Conservation (phyloP, 2,797 vertebrate genomes). For the Phoxinus dragarum region DNA sequence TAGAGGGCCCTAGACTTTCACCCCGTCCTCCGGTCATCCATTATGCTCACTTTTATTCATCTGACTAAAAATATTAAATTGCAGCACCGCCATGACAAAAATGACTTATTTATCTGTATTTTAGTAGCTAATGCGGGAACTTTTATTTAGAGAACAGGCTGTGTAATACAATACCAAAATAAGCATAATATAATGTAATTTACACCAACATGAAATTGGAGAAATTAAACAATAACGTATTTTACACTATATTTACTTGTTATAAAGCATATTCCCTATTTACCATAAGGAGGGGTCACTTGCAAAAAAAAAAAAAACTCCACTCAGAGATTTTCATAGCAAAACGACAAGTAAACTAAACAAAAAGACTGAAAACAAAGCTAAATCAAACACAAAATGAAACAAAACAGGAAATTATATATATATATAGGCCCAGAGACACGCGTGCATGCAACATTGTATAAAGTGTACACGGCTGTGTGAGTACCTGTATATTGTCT, state of each 20-base stretch:
- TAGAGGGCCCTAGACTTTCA: slow-evolving; percentile 17
- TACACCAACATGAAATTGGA: neutral
- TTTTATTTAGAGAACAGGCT: neutral
- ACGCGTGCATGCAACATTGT: neutral
- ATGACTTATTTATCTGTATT: neutral
- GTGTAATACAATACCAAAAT: neutral
- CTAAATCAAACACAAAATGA: neutral
- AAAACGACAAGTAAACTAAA: neutral
- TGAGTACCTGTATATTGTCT: slow-evolving; percentile 16
- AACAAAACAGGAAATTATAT: neutral
- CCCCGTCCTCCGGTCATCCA: neutral
- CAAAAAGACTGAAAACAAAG: neutral
- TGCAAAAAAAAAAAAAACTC: neutral
- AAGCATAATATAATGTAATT: neutral
- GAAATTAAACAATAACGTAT: neutral
- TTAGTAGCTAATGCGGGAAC: neutral
- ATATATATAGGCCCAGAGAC: neutral
- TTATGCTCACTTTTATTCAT: neutral
- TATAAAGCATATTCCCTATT: neutral
- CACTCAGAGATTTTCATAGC: neutral
- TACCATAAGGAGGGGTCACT: neutral
- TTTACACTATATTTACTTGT: neutral
- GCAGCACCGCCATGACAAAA: neutral
- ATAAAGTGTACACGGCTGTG: neutral
- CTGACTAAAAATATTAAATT: neutral